Evolutionary conservation across 2,888 invertebrate genomes (phyloP), one percentile per base, ranked within the genome.

Genomic region (Napeogenes sylphis): DNA sequence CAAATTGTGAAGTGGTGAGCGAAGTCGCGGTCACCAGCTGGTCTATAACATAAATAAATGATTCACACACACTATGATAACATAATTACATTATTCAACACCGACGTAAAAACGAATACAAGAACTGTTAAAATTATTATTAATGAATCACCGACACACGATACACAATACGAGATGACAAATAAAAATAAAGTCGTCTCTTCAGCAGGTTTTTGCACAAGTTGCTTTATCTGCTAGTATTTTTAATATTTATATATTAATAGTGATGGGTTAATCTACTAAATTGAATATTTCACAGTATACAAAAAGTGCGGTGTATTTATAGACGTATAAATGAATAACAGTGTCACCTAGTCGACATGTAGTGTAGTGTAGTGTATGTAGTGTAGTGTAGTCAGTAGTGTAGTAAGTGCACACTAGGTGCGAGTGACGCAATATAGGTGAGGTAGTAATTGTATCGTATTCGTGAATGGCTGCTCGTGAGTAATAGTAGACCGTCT

Each of bases 401-500:
- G 4, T 21, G 47, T 47, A 8, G 8, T 47, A 6, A n/a, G 47
- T 42, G 30, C 38, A 51, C 33, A 14, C 42, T 12, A 33, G 62
- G 60, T 60, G 54, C 60, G 42, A 61, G 64, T 56, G 56, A 46
- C 47, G 47, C 47, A 42, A 55, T 45, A 45, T 56, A 58, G 55
- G 57, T 55, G 57, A 57, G 55, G 21, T 63, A 21, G 63, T 63
- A 64, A 66, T 66, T 45, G 66, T 62, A 61, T 63, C 58, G 65
- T 73, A 58, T 71, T 76, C 71, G 78, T 75, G 69, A 69, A 69
- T 69, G 69, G 66, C 60, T 53, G 70, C 62, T 62, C 69, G 75
- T 79, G 81, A 81, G 80, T 82, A 83, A 83, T 77, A 76, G 73
- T 78, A 77, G 77, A 79, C 80, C 76, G 75, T 70, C 77, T 79